Base-by-base conservation (phyloP, 2,888 invertebrate species). In the Andrena flavipes region DNA sequence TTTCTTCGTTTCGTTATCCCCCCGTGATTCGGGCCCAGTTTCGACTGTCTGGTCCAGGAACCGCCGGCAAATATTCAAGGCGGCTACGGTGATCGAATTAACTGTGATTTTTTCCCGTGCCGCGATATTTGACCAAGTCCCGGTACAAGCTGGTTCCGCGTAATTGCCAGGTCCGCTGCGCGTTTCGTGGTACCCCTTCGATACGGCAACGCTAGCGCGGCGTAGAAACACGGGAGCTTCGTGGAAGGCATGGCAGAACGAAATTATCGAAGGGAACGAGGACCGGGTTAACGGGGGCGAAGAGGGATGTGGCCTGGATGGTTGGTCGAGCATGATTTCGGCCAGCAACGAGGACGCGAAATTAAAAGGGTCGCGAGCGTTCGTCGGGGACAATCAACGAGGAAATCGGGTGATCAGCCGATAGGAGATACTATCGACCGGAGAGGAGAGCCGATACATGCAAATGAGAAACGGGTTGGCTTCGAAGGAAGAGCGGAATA, bases 381-480 rank as follows among this genome's bases (percentile, higher is more conserved):
- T 49, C n/a, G 20, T 33, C 29, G 7, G 5, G 51, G 13, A 79
- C 35, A 42, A 35, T 48, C 54, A 65, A 26, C 54, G 62, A 54
- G 72, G 13, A 60, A 80, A 80, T 80, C 67, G 72, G 48, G 48
- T 62, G 60, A 80, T 80, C 69, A 30, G 56, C 30, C 6, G 13
- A 5, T 26, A 10, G n/a, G 42, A 48, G 29, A 60, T 35, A 26
- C 33, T 35, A 63, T 65, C 51, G 71, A 71, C 23, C 48, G 63
- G 54, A 26, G 54, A 26, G 20, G 5, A 13, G 10, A 51, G 67
- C 6, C 60, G 74, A 75, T 76, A 33, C 64, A 79, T 84, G 84
- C 71, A 76, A 84, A 81, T 74, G 76, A 76, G 67, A 26, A 56
- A 56, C 26, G 4, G 10, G 4, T 1, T 42, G 42, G 42, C 42